These are phyloP conservation scores for Pseudopleuronectes americanus DNA, from an alignment of 2,797 vertebrate species.

Conservation along the genomic window DNA sequence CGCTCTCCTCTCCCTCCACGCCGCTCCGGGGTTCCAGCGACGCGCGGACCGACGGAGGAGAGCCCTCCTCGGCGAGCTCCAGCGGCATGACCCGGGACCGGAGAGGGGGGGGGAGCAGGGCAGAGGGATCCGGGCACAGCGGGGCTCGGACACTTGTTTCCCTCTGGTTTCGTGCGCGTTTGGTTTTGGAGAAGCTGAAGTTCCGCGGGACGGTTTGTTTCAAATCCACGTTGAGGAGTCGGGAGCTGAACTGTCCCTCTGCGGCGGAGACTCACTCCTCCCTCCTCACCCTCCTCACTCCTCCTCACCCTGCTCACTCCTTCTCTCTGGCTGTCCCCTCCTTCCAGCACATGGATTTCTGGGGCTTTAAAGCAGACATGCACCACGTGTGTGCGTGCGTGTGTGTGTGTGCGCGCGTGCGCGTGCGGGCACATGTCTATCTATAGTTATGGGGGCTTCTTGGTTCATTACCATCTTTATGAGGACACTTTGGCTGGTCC, in stretches of 20 bases:
- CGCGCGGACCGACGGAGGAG: slow-evolving; percentile 50
- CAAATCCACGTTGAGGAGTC: slow-evolving; percentile 53
- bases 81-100: slow-evolving; percentile 54
- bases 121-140: not conserved
- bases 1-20: slow-evolving; percentile 43
- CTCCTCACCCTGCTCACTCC: slow-evolving; percentile 32
- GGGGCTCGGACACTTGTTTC: slow-evolving; percentile 48
- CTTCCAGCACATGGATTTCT: slow-evolving; percentile 53
- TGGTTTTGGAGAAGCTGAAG: slow-evolving; percentile 23
- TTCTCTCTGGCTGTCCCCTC: slow-evolving; percentile 45
- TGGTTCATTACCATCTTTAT: no score
- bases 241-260: slow-evolving; percentile 47
- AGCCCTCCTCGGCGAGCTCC: slow-evolving; percentile 56
- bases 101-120: not conserved
- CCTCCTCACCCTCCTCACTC: slow-evolving; percentile 41
- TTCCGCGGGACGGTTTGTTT: slow-evolving; percentile 25
- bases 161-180: slow-evolving; percentile 12
- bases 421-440: slow-evolving; percentile 13
- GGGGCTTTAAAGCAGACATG: slow-evolving; percentile 64
- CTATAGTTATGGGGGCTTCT: no score
- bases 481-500: no score
- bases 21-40: slow-evolving; percentile 65
- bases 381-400: slow-evolving; percentile 39
- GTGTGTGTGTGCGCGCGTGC: slow-evolving; percentile 42
- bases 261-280: slow-evolving; percentile 55